These are phyloP conservation scores for Eilema caniola DNA, from an alignment of 2,888 invertebrate species.

Conservation along the genomic window DNA sequence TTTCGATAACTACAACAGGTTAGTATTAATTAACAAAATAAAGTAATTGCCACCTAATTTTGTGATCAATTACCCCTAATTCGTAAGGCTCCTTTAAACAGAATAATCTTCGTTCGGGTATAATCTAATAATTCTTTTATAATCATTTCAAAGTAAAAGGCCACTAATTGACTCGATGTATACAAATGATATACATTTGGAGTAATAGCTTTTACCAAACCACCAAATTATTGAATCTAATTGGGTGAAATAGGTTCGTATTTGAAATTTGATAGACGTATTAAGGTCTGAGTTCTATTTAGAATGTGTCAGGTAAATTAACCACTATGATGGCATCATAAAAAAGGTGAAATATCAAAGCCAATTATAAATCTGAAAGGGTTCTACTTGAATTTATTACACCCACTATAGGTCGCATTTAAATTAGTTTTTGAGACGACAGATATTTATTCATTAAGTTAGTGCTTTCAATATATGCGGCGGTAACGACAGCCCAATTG, in stretches of 20 bases:
- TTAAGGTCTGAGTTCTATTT: not conserved
- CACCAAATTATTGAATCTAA: no score
- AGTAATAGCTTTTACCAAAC: no score
- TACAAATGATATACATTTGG: no score
- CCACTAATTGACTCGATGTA: not conserved
- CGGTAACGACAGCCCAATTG: slow-evolving; percentile 4
- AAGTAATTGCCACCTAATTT: not conserved
- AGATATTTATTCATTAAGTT: not conserved
- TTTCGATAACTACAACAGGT: not conserved
- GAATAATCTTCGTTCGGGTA: not conserved
- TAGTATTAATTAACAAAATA: not conserved
- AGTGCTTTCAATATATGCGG: not conserved
- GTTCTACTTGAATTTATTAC: not conserved
- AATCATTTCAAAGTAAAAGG: not conserved
- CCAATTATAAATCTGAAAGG: not conserved
- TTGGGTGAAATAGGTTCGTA: no score
- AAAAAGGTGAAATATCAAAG: not conserved
- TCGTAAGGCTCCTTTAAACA: no score
- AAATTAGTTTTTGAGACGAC: not conserved
- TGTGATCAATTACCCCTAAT: not conserved
- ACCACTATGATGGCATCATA: not conserved
- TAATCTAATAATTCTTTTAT: not conserved
- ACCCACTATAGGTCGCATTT: not conserved
- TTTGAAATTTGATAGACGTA: not conserved
- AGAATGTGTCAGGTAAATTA: not conserved